Evolutionary conservation across 2,888 invertebrate genomes (phyloP), one percentile per base, ranked within the genome.

Genomic region (Coelopa pilipes): DNA sequence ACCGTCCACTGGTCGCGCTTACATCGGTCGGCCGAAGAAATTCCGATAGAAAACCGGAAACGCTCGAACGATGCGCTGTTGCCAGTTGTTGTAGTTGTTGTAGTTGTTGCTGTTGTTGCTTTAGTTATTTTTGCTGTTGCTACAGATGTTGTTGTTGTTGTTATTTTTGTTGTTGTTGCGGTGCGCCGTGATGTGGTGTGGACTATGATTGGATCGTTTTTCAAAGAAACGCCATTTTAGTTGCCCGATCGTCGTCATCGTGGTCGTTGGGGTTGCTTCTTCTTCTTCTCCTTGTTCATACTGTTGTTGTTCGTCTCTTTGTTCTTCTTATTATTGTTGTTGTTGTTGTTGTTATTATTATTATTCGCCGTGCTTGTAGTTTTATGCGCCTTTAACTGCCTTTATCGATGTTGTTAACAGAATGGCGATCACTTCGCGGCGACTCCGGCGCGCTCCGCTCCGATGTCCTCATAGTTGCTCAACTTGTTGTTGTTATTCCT

Each of bases 41-140:
- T 80, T 78, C 78, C 81, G 79, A 82, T 82, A 80, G 81, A 81
- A 80, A 81, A 84, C 82, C 83, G 83, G 84, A 83, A 83, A 83
- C 79, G 77, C 78, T 79, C 80, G 77, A 78, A 76, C 72, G 76
- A 77, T 81, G 76, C 78, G 74, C 66, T 72, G 76, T 66, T 68
- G 53, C 11, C 11, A 46, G 21, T 47, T 66, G 19, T 13, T 62
- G 74, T 72, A 76, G 79, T 74, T 75, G 74, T 66, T 72, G 68
- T 73, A 59, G 12, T 15, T 62, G 46, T 57, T 72, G 53, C 17
- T 19, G 53, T 65, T 73, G 55, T 74, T 72, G 70, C 69, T 74
- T 4, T 34, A 34, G 34, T 69, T 63, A 62, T 57, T 68, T 50
- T 49, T 21, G 63, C 55, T 57, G 21, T 45, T 68, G 59, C 49